Percentiles rank a stretch among this genome's conserved stretches.
phyloP scores from a whole-genome alignment of 2,113 vertebrate genomes.

The Cygnus buccinator region DNA sequence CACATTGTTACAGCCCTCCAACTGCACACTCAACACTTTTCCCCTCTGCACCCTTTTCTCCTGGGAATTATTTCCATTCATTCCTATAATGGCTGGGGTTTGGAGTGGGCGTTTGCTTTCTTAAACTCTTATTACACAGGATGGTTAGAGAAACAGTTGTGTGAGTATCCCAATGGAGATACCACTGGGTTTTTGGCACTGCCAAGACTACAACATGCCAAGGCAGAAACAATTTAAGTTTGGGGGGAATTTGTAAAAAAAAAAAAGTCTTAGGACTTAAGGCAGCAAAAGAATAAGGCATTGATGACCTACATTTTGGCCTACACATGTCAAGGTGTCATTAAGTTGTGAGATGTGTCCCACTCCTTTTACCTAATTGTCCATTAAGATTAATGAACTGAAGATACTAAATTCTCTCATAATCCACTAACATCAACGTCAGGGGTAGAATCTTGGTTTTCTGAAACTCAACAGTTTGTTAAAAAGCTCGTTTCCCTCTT shows the following conservation, averaged over 20 bases:
- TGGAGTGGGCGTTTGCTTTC: not conserved
- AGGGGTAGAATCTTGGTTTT: not conserved
- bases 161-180: not conserved
- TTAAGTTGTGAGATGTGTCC: not conserved
- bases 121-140: not conserved
- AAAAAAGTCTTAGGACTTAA: not conserved
- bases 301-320: not conserved
- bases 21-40: not conserved
- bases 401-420: not conserved
- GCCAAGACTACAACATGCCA: not conserved
- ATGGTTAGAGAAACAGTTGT: not conserved
- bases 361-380: not conserved
- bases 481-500: not conserved
- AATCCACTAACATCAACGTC: not conserved
- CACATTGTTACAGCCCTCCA: not conserved
- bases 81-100: not conserved
- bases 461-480: not conserved
- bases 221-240: not conserved
- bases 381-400: not conserved
- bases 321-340: not conserved
- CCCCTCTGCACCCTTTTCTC: not conserved
- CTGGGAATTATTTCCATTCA: not conserved
- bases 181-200: fast-evolving
- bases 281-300: not conserved
- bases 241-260: not conserved